A percentile compares a stretch with the other conserved stretches of the same genome.
Evolutionary conservation across 2,888 invertebrate genomes (phyloP).

Genomic region (Pheosia gnoma): DNA sequence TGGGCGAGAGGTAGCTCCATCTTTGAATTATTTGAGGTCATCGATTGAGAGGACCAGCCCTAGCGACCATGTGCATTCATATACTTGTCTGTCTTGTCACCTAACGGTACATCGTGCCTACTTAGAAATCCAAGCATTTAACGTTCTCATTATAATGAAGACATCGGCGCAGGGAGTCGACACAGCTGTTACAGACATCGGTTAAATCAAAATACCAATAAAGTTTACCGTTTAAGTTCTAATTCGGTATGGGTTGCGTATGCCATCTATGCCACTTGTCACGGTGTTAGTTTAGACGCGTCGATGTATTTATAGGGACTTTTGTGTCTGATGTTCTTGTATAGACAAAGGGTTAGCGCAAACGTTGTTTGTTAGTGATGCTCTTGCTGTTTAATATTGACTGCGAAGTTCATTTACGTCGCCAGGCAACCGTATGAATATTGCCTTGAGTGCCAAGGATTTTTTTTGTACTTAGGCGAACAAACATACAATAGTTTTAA

Average conservation of each 20-base stretch:
- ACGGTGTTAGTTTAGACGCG: conserved; percentile 48
- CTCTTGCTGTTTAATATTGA: conserved; percentile 3
- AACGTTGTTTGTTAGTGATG: conserved; percentile 6
- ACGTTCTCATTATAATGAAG: conserved; percentile 51
- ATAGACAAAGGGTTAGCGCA: conserved; percentile 28
- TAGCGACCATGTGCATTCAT: conserved; percentile 39
- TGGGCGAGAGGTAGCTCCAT: conserved; percentile 72
- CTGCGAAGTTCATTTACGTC: conserved; percentile 8
- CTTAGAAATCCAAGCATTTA: conserved; percentile 34
- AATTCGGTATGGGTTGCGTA: conserved; percentile 70
- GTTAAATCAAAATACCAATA: conserved; percentile 65
- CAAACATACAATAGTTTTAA: not conserved
- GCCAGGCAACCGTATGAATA: conserved; percentile 6
- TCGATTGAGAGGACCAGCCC: conserved; percentile 65
- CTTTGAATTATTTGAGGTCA: conserved; percentile 75
- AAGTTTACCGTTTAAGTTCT: conserved; percentile 71
- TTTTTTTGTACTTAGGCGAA: not conserved
- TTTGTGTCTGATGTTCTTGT: conserved; percentile 48
- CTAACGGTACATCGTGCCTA: conserved; percentile 50
- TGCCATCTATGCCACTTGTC: conserved; percentile 74
- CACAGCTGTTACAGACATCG: conserved; percentile 71
- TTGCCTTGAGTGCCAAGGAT: not conserved
- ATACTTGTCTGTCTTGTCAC: conserved; percentile 33
- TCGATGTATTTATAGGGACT: conserved; percentile 65
- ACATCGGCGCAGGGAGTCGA: conserved; percentile 47